Conservation (phyloP, 2,113 vertebrate species). For the Rattus norvegicus region GRCr8 NC_086038.1:46970001-46970500, state of each 20-base stretch:
- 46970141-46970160: background rate
- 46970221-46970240: background rate
- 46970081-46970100: background rate
- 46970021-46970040: constrained; percentile 4
- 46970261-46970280: background rate
- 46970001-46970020: constrained; percentile 76
- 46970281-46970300: background rate
- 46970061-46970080: constrained; percentile 9
- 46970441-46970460: background rate
- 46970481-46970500: background rate
- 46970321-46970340: background rate
- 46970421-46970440: background rate
- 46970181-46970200: background rate
- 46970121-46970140: background rate
- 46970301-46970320: background rate
- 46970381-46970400: background rate
- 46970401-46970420: background rate
- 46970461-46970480: background rate
- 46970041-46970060: constrained; percentile 13
- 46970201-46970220: background rate
- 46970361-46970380: background rate
- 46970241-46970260: background rate
- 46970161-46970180: no score
- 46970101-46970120: background rate
- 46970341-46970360: background rate